These are phyloP conservation scores for Alosa alosa DNA, from an alignment of 2,113 vertebrate species.

Conservation along the genomic window DNA sequence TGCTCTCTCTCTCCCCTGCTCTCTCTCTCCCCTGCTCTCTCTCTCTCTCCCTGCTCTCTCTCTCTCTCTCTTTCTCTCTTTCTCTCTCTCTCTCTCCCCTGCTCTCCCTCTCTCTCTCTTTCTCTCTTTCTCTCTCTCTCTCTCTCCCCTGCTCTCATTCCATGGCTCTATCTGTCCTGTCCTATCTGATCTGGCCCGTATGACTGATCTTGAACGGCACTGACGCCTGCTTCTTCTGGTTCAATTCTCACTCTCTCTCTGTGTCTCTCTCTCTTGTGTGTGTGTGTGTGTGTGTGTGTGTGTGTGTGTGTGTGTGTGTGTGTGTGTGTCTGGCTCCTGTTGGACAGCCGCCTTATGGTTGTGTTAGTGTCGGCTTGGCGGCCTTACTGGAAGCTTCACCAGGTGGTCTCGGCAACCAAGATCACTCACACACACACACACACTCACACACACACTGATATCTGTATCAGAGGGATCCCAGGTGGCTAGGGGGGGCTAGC, in stretches of 20 bases:
- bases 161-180: not conserved
- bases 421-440: not conserved
- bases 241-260: not conserved
- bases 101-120: not conserved
- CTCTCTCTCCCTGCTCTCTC: not conserved
- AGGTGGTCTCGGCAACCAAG: not conserved
- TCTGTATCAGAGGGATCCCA: constrained; percentile 7
- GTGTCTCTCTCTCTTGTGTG: not conserved
- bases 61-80: not conserved
- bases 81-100: not conserved
- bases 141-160: too few species aligned
- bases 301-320: constrained; percentile 4
- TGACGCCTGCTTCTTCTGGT: constrained; percentile 15
- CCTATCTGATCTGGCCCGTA: not conserved
- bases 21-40: not conserved
- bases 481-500: not conserved
- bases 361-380: constrained; percentile 32
- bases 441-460: not conserved
- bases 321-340: constrained; percentile 2
- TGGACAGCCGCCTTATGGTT: constrained; percentile 29
- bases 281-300: not conserved
- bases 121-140: not conserved
- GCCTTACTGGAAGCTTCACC: not conserved
- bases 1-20: not conserved
- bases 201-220: constrained; percentile 30